Conservation (phyloP, 23 tunicate species). For the Ascidia mentula region DNA sequence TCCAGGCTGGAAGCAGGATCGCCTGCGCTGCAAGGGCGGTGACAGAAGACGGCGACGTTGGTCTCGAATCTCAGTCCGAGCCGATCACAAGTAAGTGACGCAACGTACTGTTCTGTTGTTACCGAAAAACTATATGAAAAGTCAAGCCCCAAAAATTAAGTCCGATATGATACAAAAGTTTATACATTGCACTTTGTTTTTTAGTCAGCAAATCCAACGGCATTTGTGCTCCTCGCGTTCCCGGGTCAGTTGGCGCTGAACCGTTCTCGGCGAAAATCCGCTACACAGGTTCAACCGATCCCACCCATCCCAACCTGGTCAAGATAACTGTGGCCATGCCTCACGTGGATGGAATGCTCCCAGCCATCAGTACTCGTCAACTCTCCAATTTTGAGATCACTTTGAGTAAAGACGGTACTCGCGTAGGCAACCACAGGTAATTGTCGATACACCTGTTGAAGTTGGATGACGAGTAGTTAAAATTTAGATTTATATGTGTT, state of each 20-base stretch:
- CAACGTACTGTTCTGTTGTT: neutral
- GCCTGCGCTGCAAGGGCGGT: conserved; percentile 96
- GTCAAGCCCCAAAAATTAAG: neutral
- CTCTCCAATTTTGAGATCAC: conserved; percentile 93
- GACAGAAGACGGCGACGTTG: conserved; percentile 87
- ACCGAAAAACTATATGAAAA: neutral
- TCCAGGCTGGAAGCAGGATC: conserved; percentile 81
- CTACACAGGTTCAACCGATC: conserved; percentile 78
- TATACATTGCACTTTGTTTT: neutral
- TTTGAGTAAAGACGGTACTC: conserved; percentile 71
- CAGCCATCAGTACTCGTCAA: conserved; percentile 88
- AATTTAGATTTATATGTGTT: too few relatives aligned
- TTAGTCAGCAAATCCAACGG: conserved; percentile 60
- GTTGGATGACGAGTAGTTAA: too few relatives aligned
- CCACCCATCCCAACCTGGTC: conserved; percentile 77
- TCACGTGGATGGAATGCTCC: conserved; percentile 95
- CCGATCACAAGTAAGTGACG: conserved; percentile 60
- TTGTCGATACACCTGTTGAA: too few relatives aligned
- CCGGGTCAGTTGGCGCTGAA: conserved; percentile 95
- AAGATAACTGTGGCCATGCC: conserved; percentile 86
- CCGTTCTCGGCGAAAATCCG: conserved; percentile 95
- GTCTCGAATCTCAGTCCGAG: conserved; percentile 82
- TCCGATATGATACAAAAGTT: neutral
- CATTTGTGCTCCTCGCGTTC: conserved; percentile 76
- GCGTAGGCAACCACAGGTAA: conserved; percentile 93